Evolutionary conservation across 2,113 vertebrate species (phyloP).

Genomic region (Rhinolophus ferrumequinum): DNA sequence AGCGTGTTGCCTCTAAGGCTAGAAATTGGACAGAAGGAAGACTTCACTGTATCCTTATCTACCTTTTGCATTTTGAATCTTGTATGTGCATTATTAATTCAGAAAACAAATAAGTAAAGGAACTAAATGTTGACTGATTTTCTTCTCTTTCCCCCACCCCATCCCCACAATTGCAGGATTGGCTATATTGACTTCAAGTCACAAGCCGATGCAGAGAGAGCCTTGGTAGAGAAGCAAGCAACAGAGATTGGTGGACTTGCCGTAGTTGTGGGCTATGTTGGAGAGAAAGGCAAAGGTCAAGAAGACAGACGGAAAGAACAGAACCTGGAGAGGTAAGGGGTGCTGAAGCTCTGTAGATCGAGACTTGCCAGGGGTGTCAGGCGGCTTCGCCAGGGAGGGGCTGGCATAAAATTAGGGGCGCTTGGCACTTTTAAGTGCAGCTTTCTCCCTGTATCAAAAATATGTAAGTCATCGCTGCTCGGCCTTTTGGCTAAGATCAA

Average conservation of each 20-base stretch:
- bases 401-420: background rate
- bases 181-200: conserved; percentile 93
- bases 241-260: conserved; percentile 90
- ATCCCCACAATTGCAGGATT: conserved; percentile 84
- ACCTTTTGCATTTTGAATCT: background rate
- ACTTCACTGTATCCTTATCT: background rate
- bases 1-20: background rate
- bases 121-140: background rate
- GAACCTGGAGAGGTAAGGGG: background rate
- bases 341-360: background rate
- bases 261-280: conserved; percentile 89
- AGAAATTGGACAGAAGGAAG: background rate
- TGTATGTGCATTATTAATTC: background rate
- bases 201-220: conserved; percentile 91
- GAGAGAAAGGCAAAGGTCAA: conserved; percentile 89
- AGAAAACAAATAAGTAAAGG: background rate
- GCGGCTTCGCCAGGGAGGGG: background rate
- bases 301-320: conserved; percentile 46
- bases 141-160: background rate
- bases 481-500: too few species aligned
- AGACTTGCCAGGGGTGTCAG: background rate
- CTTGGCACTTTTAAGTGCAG: background rate
- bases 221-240: conserved; percentile 91
- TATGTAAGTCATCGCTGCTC: background rate
- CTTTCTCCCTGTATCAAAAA: background rate